Percentiles rank a stretch among this genome's conserved stretches.
These are phyloP conservation scores for human DNA, from an alignment of 2,113 vertebrate genomes.

Conservation along the genomic window DNA sequence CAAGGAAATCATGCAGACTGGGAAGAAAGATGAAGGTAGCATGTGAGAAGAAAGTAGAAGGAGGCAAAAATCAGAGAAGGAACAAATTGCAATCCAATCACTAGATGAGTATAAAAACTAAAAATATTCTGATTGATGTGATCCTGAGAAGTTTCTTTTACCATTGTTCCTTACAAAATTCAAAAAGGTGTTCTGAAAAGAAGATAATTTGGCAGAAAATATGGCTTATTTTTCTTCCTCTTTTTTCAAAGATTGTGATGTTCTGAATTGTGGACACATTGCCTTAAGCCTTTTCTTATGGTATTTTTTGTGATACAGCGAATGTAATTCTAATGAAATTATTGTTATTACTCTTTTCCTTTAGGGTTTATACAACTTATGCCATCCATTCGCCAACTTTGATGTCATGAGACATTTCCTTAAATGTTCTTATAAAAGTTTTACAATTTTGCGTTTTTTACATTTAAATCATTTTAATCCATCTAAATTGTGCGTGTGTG, in stretches of 20 bases:
- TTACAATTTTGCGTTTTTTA: not conserved
- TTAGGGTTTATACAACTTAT: not conserved
- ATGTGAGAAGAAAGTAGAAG: not conserved
- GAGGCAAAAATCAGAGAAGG: not conserved
- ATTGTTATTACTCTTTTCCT: not conserved
- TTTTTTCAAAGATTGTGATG: not conserved
- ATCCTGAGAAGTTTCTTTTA: not conserved
- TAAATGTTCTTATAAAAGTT: not conserved
- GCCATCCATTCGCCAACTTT: not conserved
- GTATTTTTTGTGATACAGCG: not conserved
- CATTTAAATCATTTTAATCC: not conserved
- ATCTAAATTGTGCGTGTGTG: not conserved
- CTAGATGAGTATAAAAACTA: not conserved
- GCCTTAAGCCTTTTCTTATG: not conserved
- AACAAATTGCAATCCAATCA: not conserved
- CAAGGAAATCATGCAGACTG: not conserved
- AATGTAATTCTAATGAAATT: not conserved
- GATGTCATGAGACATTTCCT: not conserved
- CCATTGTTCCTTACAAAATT: not conserved
- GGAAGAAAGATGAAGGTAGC: not conserved
- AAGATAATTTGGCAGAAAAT: not conserved
- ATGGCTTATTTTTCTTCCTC: not conserved
- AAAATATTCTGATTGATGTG: not conserved
- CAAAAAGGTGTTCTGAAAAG: not conserved
- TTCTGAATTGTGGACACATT: not conserved